Evolutionary conservation across 2,113 vertebrate genomes (phyloP), one percentile per base, ranked within the genome.

Genomic region (Dasyurus viverrinus): DNA sequence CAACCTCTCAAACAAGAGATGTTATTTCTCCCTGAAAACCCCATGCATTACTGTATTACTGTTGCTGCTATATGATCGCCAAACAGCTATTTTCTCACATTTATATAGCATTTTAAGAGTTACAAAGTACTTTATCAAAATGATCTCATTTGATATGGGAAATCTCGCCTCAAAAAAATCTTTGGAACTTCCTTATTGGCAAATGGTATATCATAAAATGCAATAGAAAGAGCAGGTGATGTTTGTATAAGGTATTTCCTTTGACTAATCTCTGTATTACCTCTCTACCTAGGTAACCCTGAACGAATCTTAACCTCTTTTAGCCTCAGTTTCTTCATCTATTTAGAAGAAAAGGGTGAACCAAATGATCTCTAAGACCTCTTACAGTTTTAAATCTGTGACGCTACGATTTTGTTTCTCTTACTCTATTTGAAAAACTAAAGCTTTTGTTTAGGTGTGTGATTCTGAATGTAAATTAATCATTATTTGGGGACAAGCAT

Each of bases 101-200:
- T 42, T 84, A 42, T 23, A 2, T n/a, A 23, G 36, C n/a, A 42
- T 84, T 42, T 84, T 42, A 42, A n/a, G n/a, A 84, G 68, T 84
- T 84, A 84, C 36, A 84, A 23, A 42, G 16, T 6, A 84, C 68
- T 84, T 84, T 42, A 42, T 84, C 36, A 42, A 84, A 84, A 84
- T 23, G n/a, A 84, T 84, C 68, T 84, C 19, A 84, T 42, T n/a
- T 84, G n/a, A 84, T 84, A 84, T 22, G n/a, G 19, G 36, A 84
- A 84, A 84, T 84, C 68, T 84, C n/a, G 68, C 36, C 68, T 84
- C 68, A 84, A 84, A 57, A 57, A 42, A 84, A 84, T 84, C 90
- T 91, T 91, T 91, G 90, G 30, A 91, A 53, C 47, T n/a, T 91
- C 90, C 90, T 53, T n/a, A n/a, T 53, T 91, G 90, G 90, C 50